Conservation (phyloP, 2,888 invertebrate species). For the Dryomyza anilis region DNA sequence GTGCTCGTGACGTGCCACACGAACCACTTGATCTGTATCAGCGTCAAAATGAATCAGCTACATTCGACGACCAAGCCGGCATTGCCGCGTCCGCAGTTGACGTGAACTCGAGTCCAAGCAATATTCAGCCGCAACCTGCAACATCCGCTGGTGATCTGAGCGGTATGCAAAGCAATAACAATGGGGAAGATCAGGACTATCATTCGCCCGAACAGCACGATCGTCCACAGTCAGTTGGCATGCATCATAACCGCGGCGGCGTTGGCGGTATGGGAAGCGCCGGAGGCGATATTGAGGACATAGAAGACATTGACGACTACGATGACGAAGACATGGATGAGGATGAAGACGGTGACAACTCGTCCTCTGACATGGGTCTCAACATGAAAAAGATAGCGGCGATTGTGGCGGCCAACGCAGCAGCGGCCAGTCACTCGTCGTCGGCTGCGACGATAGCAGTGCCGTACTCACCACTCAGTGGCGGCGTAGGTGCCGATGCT, state of each 20-base stretch:
- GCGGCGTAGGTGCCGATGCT: slow-evolving; percentile 38
- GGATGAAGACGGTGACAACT: slow-evolving; percentile 65
- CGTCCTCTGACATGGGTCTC: slow-evolving; percentile 68
- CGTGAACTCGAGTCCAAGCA: slow-evolving; percentile 29
- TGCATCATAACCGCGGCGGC: slow-evolving; percentile 1
- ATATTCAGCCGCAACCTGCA: slow-evolving; percentile 41
- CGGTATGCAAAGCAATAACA: slow-evolving; percentile 24
- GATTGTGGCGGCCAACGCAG: slow-evolving; percentile 47
- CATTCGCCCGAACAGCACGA: slow-evolving; percentile 26
- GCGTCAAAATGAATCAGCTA: slow-evolving; percentile 48
- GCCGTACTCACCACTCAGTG: slow-evolving; percentile 35
- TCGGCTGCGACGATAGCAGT: slow-evolving; percentile 39
- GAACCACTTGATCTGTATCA: slow-evolving; percentile 61
- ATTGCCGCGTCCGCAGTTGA: slow-evolving; percentile 35
- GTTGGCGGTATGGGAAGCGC: neutral
- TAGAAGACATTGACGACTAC: slow-evolving; percentile 50
- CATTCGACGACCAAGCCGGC: slow-evolving; percentile 3
- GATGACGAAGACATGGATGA: slow-evolving; percentile 53
- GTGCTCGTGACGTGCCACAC: slow-evolving; percentile 45
- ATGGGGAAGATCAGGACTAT: slow-evolving; percentile 27
- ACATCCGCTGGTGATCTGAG: slow-evolving; percentile 38
- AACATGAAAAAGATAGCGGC: slow-evolving; percentile 70
- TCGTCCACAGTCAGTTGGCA: slow-evolving; percentile 29
- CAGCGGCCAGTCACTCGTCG: slow-evolving; percentile 46
- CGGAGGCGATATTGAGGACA: slow-evolving; percentile 42